phyloP scores from a whole-genome alignment of 2,888 invertebrate genomes.

The Drosophila atripex region DNA sequence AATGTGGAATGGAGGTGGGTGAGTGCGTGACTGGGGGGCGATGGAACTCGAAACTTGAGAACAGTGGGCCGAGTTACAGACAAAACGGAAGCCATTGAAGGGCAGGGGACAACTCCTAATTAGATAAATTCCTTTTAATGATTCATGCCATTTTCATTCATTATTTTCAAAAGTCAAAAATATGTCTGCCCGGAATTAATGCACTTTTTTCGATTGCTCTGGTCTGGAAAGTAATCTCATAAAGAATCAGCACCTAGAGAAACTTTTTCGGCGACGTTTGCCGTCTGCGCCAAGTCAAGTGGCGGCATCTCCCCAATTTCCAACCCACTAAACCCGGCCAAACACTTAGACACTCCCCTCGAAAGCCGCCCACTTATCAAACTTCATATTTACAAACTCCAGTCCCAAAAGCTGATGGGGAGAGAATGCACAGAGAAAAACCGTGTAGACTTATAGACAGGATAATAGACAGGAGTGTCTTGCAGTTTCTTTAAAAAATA shows the following conservation, averaged over 20 bases:
- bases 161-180: not conserved
- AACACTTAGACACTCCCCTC: conserved; percentile 21
- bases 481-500: no score
- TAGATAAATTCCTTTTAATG: conserved; percentile 37
- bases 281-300: conserved; percentile 57
- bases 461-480: no score
- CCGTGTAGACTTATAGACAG: no score
- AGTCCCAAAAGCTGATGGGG: conserved; percentile 11
- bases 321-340: conserved; percentile 26
- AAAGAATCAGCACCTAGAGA: conserved; percentile 60
- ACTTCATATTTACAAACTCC: conserved; percentile 73
- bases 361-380: conserved; percentile 63
- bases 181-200: not conserved
- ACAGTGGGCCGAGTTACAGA: conserved; percentile 16
- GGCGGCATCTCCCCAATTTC: conserved; percentile 23
- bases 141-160: conserved; percentile 28
- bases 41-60: conserved; percentile 5
- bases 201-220: conserved; percentile 20
- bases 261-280: conserved; percentile 69
- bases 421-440: conserved; percentile 13
- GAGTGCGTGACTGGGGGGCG: conserved; percentile 34
- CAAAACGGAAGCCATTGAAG: not conserved
- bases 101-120: conserved; percentile 17
- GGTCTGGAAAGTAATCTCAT: conserved; percentile 41
- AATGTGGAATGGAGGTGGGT: conserved; percentile 16